These are phyloP conservation scores for Drosophila quinaria DNA, from an alignment of 2,888 invertebrate species.

Conservation along the genomic window DNA sequence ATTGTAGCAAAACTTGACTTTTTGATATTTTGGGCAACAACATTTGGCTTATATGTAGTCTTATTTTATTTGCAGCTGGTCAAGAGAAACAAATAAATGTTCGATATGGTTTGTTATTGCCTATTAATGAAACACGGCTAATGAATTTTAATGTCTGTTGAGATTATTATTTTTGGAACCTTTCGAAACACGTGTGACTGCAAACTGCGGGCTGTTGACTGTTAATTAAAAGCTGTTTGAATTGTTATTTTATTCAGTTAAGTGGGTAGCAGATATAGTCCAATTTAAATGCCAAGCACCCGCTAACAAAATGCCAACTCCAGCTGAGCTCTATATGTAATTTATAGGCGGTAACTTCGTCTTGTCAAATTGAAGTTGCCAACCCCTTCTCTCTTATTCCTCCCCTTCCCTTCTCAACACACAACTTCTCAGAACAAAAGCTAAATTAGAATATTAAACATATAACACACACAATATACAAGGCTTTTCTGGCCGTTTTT, in stretches of 20 bases:
- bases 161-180: constrained; percentile 27
- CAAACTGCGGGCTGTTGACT: constrained; percentile 42
- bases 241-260: constrained; percentile 56
- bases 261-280: constrained; percentile 15
- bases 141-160: constrained; percentile 73
- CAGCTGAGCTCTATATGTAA: constrained; percentile 57
- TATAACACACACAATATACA: constrained; percentile 48
- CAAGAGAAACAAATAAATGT: constrained; percentile 12
- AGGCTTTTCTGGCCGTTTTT: constrained; percentile 39
- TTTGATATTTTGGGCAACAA: constrained; percentile 30
- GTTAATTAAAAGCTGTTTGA: constrained; percentile 61
- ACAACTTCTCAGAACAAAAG: constrained; percentile 59
- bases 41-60: not conserved
- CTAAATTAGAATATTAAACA: constrained; percentile 72
- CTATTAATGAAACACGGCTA: constrained; percentile 66
- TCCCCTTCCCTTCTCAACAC: not conserved
- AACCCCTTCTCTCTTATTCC: not conserved
- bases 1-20: constrained; percentile 25
- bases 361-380: constrained; percentile 64
- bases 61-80: constrained; percentile 37
- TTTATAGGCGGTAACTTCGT: constrained; percentile 70
- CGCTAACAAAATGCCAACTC: constrained; percentile 41
- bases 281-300: constrained; percentile 68
- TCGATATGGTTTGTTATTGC: constrained; percentile 46
- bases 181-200: constrained; percentile 47